Conservation (phyloP, 2,113 vertebrate species). For the Alethe castanea region DNA sequence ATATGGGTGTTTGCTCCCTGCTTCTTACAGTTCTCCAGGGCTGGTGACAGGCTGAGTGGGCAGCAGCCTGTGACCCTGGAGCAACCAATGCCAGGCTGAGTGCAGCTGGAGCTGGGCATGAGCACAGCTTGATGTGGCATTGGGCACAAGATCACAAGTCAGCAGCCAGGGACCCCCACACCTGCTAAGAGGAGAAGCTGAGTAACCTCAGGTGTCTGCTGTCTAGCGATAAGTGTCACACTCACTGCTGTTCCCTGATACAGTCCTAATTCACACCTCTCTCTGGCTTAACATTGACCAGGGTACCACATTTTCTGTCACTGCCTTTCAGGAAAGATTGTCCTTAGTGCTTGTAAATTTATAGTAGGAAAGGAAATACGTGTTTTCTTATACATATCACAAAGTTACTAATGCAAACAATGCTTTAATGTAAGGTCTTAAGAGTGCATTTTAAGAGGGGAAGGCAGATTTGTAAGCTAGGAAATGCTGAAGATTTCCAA, state of each 20-base stretch:
- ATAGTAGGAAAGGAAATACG: background rate
- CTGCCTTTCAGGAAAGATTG: background rate
- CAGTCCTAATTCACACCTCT: background rate
- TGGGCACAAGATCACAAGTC: background rate
- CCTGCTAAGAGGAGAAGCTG: background rate
- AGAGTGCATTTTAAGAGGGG: background rate
- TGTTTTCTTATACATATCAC: background rate
- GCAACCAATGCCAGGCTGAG: background rate
- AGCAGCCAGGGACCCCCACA: background rate
- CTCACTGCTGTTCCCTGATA: background rate
- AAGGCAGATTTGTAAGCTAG: background rate
- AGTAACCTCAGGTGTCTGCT: background rate
- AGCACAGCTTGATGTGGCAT: background rate
- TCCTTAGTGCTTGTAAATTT: fast-evolving
- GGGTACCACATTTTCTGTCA: fast-evolving
- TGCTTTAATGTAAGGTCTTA: background rate
- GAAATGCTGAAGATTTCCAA: background rate
- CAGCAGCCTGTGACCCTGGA: background rate
- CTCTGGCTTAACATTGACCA: background rate
- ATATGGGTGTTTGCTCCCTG: background rate
- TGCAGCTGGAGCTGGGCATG: fast-evolving
- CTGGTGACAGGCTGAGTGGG: too few relatives aligned
- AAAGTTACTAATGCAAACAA: background rate
- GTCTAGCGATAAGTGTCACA: background rate
- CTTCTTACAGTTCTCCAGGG: background rate